Base-by-base conservation (phyloP, 1,140 invertebrate species). In the Musca vetustissima region DNA sequence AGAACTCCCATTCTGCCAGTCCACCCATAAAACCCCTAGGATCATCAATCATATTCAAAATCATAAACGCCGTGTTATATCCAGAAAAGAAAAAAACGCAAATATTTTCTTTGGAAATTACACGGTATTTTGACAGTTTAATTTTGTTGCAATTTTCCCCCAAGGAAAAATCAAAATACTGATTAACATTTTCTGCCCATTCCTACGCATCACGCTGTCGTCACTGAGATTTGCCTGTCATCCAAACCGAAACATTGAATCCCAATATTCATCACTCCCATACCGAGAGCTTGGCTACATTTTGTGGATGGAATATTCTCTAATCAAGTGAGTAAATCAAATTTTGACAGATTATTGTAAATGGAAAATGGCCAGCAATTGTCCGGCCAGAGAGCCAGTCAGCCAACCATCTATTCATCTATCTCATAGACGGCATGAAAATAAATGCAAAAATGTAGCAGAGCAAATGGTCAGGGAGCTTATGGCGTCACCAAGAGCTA, bases 241-340 rank as follows among this genome's bases (percentile, higher is more conserved):
- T 9, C 36, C 11, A 43, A 9, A 43, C 1, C 36, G n/a, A 43
- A 6, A 43, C 36, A 43, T n/a, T n/a, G n/a, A n/a, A n/a, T n/a
- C n/a, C n/a, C 13, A 11, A 11, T 43, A 43, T 43, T n/a, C 36
- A 43, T 11, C 11, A 43, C 13, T 43, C 36, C 2, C 11, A n/a
- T n/a, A n/a, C n/a, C n/a, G n/a, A n/a, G n/a, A n/a, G n/a, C 36
- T 8, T 43, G 6, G 6, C 36, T 11, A 43, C 36, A 7, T n/a
- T n/a, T n/a, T n/a, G n/a, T n/a, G 36, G 13, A 11, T 43, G 36
- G 36, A 43, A 43, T 8, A 43, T 43, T 59, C n/a, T 36, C 28
- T 61, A 61, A 61, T 61, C 57, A 61, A 61, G 57, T 61, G 57
- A 61, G 57, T 61, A 61, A 61, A 61, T 61, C 57, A 61, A 61